A percentile compares a stretch with the other conserved stretches of the same genome.
phyloP scores from a whole-genome alignment of 2,113 vertebrate species.

The Lamprotornis superbus region DNA sequence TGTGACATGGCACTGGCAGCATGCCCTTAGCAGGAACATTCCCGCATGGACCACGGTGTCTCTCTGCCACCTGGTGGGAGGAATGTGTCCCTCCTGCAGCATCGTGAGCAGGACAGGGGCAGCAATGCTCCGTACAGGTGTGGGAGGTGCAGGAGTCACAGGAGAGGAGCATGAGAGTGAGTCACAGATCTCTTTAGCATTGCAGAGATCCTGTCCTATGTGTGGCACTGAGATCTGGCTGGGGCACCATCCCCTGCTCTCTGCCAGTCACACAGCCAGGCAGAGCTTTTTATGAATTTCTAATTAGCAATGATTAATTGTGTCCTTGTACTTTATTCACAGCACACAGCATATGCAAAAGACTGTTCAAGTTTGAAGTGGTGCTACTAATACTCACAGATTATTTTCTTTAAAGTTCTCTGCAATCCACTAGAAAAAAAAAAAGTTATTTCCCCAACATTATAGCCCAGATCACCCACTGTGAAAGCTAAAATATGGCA shows the following conservation, averaged over 20 bases:
- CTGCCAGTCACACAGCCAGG: not conserved
- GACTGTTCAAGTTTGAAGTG: not conserved
- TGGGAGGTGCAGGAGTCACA: not conserved
- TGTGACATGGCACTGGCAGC: not conserved
- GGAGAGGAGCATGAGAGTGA: not conserved
- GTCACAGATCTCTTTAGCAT: not conserved
- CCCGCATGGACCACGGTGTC: not conserved
- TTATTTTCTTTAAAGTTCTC: not conserved
- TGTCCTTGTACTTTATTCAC: not conserved
- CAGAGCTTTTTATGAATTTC: not conserved
- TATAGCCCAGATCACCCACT: not conserved
- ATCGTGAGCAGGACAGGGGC: not conserved
- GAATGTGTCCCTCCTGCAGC: not conserved
- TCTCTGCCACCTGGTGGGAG: not conserved
- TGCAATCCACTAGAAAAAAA: not conserved
- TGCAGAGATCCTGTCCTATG: not conserved
- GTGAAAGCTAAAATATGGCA: not conserved
- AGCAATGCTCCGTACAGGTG: rapidly evolving
- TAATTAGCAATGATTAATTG: slow-evolving; percentile 8
- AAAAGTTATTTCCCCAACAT: not conserved
- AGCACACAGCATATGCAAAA: not conserved
- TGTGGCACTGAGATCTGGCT: not conserved
- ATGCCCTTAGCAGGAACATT: not conserved
- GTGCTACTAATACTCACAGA: not conserved
- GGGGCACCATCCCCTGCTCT: not conserved